Conservation (phyloP, 2,797 vertebrate genomes). For the Triplophysa bombifrons region DNA sequence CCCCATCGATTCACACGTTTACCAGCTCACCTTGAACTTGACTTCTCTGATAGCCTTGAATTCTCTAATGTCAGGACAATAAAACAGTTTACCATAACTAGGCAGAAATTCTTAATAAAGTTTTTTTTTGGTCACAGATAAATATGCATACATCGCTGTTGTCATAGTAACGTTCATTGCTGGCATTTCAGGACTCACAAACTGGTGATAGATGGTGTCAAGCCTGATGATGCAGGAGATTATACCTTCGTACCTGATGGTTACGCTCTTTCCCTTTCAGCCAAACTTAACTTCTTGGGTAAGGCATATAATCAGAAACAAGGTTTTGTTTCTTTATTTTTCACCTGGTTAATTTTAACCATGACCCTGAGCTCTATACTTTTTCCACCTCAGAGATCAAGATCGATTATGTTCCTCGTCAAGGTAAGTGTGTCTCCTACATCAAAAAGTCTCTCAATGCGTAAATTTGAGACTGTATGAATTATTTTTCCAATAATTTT, state of each 20-base stretch:
- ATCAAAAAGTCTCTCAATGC: background rate
- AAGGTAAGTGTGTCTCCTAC: conserved; percentile 66
- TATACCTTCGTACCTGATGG: conserved; percentile 90
- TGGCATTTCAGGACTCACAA: conserved; percentile 82
- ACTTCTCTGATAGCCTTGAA: background rate
- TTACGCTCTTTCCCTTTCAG: conserved; percentile 84
- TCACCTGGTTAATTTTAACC: background rate
- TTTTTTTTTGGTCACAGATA: conserved; percentile 58
- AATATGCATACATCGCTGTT: conserved; percentile 61
- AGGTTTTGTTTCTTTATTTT: background rate
- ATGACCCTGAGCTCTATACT: conserved; percentile 38
- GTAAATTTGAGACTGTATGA: background rate
- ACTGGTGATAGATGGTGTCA: conserved; percentile 84
- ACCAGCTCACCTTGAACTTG: conserved; percentile 3
- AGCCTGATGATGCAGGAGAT: conserved; percentile 84
- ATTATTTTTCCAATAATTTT: background rate
- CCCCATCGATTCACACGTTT: conserved; percentile 26
- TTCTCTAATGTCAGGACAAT: background rate
- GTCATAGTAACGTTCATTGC: conserved; percentile 48
- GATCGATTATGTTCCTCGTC: conserved; percentile 85
- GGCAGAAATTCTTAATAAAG: conserved; percentile 57
- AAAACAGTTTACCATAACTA: conserved; percentile 53
- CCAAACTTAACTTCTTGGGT: conserved; percentile 93
- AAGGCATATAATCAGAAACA: conserved; percentile 28
- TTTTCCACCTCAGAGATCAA: conserved; percentile 80